Evolutionary conservation across 2,797 vertebrate species (phyloP).

Genomic region (Phataginus tricuspis): DNA sequence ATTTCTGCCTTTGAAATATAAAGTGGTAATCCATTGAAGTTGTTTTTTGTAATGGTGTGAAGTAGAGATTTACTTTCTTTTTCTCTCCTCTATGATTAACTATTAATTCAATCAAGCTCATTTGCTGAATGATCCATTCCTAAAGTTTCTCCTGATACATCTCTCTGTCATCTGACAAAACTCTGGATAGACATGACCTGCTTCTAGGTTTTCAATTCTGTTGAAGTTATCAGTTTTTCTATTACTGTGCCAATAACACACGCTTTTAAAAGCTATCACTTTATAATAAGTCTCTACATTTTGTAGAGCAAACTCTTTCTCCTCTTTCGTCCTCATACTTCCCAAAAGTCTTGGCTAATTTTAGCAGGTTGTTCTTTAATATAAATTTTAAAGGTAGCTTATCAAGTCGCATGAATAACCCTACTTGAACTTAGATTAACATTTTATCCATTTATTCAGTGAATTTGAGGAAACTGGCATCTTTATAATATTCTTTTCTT

Average conservation of each 20-base stretch:
- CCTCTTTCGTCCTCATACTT: not conserved
- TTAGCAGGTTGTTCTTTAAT: not conserved
- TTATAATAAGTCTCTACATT: not conserved
- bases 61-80: not conserved
- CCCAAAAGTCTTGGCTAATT: slow-evolving; percentile 11
- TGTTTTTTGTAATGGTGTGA: not conserved
- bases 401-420: not conserved
- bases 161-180: not conserved
- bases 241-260: not conserved
- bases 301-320: not conserved
- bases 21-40: not conserved
- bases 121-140: not conserved
- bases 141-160: not conserved
- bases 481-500: not conserved
- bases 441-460: not conserved
- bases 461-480: not conserved
- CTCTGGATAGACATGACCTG: not conserved
- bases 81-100: not conserved
- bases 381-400: not conserved
- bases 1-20: slow-evolving; percentile 19
- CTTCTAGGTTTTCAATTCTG: not conserved
- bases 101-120: not conserved
- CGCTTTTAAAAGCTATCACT: not conserved
- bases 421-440: not conserved
- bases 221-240: not conserved